phyloP scores from a whole-genome alignment of 2,113 vertebrate genomes.

The Tragulus kanchil region DNA sequence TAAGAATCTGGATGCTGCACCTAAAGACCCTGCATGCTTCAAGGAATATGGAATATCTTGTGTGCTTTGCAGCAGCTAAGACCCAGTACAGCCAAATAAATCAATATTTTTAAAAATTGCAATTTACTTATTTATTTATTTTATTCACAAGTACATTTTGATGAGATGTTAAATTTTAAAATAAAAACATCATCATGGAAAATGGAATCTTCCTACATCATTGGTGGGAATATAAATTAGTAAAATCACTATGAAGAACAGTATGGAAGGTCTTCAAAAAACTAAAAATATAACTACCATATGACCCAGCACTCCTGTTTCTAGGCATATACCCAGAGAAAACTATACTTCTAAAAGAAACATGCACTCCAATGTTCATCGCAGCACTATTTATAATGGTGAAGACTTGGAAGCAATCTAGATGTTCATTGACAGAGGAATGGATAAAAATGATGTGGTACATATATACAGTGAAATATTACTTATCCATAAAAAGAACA shows the following conservation, averaged over 20 bases:
- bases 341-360: not conserved
- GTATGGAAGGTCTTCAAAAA: not conserved
- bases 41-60: not conserved
- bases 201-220: not conserved
- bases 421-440: not conserved
- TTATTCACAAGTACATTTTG: not conserved
- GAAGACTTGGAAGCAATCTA: not conserved
- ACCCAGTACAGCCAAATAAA: not conserved
- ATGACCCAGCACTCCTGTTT: not conserved
- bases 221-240: not conserved
- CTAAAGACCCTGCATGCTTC: not conserved
- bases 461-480: not conserved
- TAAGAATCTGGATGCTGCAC: not conserved
- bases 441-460: not conserved
- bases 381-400: not conserved
- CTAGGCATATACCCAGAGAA: not conserved
- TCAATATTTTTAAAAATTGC: not conserved
- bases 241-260: not conserved
- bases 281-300: not conserved
- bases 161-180: not conserved
- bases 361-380: fast-evolving
- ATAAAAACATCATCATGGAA: not conserved
- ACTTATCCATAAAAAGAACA: not conserved
- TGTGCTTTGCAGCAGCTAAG: not conserved
- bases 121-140: not conserved